A percentile compares a stretch with the other conserved stretches of the same genome.
phyloP scores from a whole-genome alignment of 1,140 invertebrate genomes.

The Akabosia matsudoensis region DNA sequence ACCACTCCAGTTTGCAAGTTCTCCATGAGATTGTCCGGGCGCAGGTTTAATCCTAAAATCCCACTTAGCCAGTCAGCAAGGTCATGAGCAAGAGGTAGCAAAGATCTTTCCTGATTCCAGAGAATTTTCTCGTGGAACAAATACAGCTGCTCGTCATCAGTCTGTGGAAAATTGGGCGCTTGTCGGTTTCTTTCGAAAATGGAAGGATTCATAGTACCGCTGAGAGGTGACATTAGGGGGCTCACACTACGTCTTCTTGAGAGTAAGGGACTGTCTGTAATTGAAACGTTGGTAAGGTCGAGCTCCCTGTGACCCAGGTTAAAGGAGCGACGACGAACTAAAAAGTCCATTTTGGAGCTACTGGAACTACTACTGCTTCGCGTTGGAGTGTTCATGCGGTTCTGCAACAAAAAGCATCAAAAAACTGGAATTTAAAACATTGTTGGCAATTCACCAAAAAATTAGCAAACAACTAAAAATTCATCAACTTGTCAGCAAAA shows the following conservation, averaged over 20 bases:
- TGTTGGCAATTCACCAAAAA: no score
- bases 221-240: slow-evolving; percentile 35
- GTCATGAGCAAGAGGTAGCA: slow-evolving; percentile 78
- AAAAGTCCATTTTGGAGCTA: slow-evolving; percentile 36
- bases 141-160: slow-evolving; percentile 66
- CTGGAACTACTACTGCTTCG: background rate
- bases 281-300: slow-evolving; percentile 61
- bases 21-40: slow-evolving; percentile 72
- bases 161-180: slow-evolving; percentile 57
- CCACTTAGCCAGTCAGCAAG: slow-evolving; percentile 83
- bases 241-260: slow-evolving; percentile 42
- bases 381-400: background rate
- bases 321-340: slow-evolving; percentile 29
- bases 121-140: slow-evolving; percentile 72
- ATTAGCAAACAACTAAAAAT: no score
- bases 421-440: background rate
- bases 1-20: slow-evolving; percentile 75
- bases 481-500: no score
- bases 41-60: slow-evolving; percentile 70
- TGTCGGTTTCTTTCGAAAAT: slow-evolving; percentile 40
- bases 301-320: slow-evolving; percentile 51
- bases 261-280: slow-evolving; percentile 46
- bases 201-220: slow-evolving; percentile 7
- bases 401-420: background rate
- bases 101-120: slow-evolving; percentile 70